Conservation (phyloP, 2,113 vertebrate species). For the Dasyornis broadbenti region DNA sequence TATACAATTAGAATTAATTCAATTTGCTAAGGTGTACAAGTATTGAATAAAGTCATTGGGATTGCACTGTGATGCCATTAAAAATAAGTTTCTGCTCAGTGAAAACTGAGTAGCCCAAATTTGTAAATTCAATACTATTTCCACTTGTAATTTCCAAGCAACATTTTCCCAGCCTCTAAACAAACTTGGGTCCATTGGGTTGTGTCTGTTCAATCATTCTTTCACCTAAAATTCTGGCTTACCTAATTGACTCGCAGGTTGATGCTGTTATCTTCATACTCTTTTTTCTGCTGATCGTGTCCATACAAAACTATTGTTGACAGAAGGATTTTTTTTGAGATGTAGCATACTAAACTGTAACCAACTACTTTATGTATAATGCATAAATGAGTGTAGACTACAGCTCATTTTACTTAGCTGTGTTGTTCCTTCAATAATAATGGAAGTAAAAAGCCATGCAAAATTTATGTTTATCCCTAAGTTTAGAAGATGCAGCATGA, state of each 20-base stretch:
- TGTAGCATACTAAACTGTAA: background rate
- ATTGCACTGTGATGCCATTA: background rate
- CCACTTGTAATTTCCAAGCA: background rate
- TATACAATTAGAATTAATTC: background rate
- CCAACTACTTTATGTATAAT: background rate
- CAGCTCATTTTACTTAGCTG: background rate
- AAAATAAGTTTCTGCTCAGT: background rate
- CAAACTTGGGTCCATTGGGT: background rate
- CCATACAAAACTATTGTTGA: background rate
- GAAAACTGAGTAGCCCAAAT: background rate
- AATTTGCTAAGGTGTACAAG: background rate
- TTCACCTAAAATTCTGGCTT: background rate
- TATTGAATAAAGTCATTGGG: background rate
- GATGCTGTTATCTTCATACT: background rate
- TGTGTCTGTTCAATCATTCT: background rate
- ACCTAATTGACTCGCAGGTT: background rate
- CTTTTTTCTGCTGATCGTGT: background rate
- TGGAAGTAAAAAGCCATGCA: background rate
- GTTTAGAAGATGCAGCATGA: background rate
- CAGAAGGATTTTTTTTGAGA: background rate
- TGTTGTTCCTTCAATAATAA: background rate
- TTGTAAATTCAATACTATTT: background rate
- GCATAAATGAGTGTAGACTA: background rate
- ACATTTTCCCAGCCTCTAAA: background rate
- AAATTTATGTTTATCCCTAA: background rate